Percentiles rank a stretch among this genome's conserved stretches.
These are phyloP conservation scores for Odontamblyopus lacepedii DNA, from an alignment of 2,797 vertebrate species.

Conservation along the genomic window DNA sequence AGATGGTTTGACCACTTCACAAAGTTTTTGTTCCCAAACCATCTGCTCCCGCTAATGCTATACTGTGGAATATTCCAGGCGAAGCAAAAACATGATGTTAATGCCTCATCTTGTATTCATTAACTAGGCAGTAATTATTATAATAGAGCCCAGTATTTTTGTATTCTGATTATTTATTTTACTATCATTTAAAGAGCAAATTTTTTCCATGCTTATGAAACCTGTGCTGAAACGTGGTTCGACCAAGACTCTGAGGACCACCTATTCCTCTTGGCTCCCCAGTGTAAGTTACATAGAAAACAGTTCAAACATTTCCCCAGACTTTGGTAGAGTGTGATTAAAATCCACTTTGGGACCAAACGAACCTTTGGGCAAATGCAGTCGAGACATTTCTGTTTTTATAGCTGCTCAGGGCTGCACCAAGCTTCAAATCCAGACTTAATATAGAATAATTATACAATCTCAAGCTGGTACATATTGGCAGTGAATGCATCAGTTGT, in stretches of 20 bases:
- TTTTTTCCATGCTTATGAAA: background rate
- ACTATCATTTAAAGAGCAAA: background rate
- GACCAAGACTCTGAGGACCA: conserved; percentile 1
- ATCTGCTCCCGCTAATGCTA: background rate
- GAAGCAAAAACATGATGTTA: background rate
- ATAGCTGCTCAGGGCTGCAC: conserved; percentile 64
- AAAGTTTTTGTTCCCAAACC: no score
- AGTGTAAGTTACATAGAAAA: conserved; percentile 39
- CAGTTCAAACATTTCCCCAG: conserved; percentile 35
- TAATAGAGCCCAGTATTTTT: background rate
- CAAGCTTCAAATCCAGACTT: conserved; percentile 49
- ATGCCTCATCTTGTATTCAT: background rate
- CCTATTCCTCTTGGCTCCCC: background rate
- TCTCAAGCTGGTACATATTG: conserved; percentile 64
- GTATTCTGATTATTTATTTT: background rate
- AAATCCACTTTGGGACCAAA: conserved; percentile 51
- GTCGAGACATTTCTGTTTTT: conserved; percentile 67
- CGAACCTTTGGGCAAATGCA: conserved; percentile 41
- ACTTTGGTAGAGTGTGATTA: conserved; percentile 62
- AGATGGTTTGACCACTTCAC: no score
- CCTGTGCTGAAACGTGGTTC: background rate
- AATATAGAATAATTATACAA: conserved; percentile 83
- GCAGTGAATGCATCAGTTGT: conserved; percentile 67
- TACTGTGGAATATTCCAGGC: background rate
- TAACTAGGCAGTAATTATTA: background rate